Percentiles rank a stretch among this genome's conserved stretches.
Conservation (phyloP, 1,140 invertebrate species). For the Brachionus calyciflorus region DNA sequence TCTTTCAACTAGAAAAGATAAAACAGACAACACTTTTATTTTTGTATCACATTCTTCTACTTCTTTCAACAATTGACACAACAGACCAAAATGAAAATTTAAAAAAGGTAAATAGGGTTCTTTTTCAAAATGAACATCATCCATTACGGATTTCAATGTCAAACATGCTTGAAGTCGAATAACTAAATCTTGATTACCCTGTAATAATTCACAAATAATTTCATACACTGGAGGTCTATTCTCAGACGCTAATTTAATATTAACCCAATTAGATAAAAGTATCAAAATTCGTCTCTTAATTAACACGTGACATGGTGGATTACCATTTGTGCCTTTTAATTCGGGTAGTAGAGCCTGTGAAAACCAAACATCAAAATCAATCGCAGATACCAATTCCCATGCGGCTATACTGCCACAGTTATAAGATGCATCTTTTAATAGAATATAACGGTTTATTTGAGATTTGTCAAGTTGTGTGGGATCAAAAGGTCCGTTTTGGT, state of each 20-base stretch:
- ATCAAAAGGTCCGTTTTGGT: conserved; percentile 14
- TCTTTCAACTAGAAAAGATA: conserved; percentile 83
- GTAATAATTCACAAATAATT: conserved; percentile 69
- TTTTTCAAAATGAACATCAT: conserved; percentile 85
- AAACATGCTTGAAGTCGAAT: conserved; percentile 77
- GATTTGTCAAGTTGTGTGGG: neutral
- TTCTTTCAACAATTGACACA: conserved; percentile 81
- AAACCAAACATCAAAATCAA: conserved; percentile 90
- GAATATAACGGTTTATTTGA: conserved; percentile 6
- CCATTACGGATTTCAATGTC: conserved; percentile 73
- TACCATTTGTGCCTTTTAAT: conserved; percentile 70
- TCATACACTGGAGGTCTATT: conserved; percentile 77
- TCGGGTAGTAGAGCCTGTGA: conserved; percentile 76
- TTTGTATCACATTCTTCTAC: conserved; percentile 88
- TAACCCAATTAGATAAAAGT: conserved; percentile 79
- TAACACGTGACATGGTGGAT: conserved; percentile 68
- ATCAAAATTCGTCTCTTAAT: conserved; percentile 81
- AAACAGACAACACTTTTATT: conserved; percentile 78
- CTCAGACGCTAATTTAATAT: conserved; percentile 76
- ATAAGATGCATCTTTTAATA: conserved; percentile 66
- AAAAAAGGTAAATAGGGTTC: conserved; percentile 76
- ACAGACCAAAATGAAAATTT: conserved; percentile 70
- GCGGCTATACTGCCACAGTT: conserved; percentile 84
- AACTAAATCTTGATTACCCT: conserved; percentile 68
- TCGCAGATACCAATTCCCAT: conserved; percentile 85